phyloP scores from a whole-genome alignment of 2,888 invertebrate genomes.

The Ophraella communa region DNA sequence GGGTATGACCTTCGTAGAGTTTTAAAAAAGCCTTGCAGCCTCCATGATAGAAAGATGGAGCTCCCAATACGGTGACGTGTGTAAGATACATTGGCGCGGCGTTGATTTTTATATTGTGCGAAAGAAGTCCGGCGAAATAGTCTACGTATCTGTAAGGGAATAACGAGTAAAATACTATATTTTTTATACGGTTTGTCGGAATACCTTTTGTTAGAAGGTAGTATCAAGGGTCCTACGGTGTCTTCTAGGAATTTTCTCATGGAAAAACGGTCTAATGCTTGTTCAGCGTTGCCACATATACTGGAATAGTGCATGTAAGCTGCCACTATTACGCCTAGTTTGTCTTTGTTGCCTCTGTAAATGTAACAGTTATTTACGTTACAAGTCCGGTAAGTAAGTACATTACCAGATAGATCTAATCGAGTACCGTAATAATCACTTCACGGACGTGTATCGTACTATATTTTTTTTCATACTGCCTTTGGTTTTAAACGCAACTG shows the following conservation, averaged over 20 bases:
- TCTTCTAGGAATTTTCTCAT: conserved; percentile 91
- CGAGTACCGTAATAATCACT: too few species aligned
- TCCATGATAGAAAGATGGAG: conserved; percentile 72
- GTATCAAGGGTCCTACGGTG: conserved; percentile 72
- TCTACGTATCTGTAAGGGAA: conserved; percentile 78
- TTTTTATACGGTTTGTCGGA: not conserved
- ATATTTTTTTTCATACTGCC: too few species aligned
- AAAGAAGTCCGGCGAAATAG: conserved; percentile 89
- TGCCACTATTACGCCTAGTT: conserved; percentile 86
- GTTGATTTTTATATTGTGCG: conserved; percentile 88
- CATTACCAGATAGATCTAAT: too few species aligned
- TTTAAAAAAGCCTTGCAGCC: conserved; percentile 79
- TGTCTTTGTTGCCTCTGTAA: conserved; percentile 80
- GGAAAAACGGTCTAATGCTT: conserved; percentile 89
- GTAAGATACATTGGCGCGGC: conserved; percentile 85
- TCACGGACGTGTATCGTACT: too few species aligned
- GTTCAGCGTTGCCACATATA: conserved; percentile 84
- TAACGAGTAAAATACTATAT: not conserved
- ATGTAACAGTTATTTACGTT: too few species aligned
- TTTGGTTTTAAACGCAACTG: too few species aligned
- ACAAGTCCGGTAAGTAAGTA: too few species aligned
- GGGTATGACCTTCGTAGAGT: conserved; percentile 90
- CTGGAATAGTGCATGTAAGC: conserved; percentile 95
- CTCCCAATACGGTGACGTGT: conserved; percentile 84
- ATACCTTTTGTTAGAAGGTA: conserved; percentile 79